A percentile compares a stretch with the other conserved stretches of the same genome.
These are phyloP conservation scores for Apodemus speciosus DNA, from an alignment of 2,113 vertebrate species.

Conservation along the genomic window DNA sequence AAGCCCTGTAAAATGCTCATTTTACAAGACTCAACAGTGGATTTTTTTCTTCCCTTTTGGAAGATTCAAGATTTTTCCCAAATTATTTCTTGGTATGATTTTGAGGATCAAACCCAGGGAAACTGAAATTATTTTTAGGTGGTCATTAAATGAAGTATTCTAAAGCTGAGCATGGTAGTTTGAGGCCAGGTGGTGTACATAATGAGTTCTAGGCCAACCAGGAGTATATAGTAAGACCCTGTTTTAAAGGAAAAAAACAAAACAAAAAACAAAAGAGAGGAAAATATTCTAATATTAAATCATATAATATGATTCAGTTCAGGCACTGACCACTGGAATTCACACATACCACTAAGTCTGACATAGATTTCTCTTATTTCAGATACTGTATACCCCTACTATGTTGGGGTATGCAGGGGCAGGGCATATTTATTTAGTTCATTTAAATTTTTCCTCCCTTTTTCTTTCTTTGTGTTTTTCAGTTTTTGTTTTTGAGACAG, in stretches of 20 bases:
- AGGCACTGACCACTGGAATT: conserved; percentile 4
- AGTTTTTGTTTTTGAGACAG: not conserved
- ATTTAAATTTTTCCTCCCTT: fast-evolving
- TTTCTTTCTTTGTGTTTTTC: not conserved
- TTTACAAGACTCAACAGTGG: not conserved
- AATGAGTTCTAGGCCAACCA: not conserved
- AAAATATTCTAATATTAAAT: not conserved
- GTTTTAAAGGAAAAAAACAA: not conserved
- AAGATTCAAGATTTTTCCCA: conserved; percentile 20
- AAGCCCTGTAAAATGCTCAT: not conserved
- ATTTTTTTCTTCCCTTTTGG: not conserved
- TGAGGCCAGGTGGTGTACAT: not conserved
- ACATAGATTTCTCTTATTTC: not conserved
- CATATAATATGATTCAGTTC: not conserved
- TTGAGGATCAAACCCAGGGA: not conserved
- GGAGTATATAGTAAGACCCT: not conserved
- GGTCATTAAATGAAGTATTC: conserved; percentile 23
- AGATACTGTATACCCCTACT: not conserved
- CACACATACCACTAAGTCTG: not conserved
- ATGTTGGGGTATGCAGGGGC: not conserved
- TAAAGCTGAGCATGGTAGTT: not conserved
- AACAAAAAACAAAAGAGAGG: not conserved
- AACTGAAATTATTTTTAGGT: conserved; percentile 18
- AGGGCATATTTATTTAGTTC: not conserved
- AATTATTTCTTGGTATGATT: not conserved